Percentiles rank a stretch among this genome's conserved stretches.
phyloP scores from a whole-genome alignment of 2,888 invertebrate species.

The Callinectes sapidus region DNA sequence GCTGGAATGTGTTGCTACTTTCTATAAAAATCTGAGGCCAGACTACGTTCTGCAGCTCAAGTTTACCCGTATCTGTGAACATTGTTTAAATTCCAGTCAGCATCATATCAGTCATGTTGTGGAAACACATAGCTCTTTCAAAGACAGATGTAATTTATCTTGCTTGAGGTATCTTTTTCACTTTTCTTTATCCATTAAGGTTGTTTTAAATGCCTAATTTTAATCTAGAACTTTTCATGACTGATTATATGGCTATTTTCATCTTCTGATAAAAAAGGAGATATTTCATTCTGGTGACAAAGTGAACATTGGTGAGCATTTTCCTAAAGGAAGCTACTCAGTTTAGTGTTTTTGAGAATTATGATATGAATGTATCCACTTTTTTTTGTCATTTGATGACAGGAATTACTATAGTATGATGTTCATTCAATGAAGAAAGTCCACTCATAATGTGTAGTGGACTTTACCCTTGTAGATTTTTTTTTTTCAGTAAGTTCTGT shows the following conservation, averaged over 20 bases:
- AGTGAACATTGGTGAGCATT: background rate
- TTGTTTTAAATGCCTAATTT: background rate
- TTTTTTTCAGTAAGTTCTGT: too few relatives aligned
- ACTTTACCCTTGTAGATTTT: too few relatives aligned
- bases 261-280: background rate
- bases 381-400: too few relatives aligned
- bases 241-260: background rate
- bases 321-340: background rate
- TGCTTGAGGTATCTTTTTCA: background rate
- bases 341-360: background rate
- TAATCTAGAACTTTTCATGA: background rate
- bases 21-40: background rate
- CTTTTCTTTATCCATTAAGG: background rate
- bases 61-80: background rate
- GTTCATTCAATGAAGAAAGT: too few relatives aligned
- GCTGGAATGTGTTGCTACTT: background rate
- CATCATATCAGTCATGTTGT: conserved; percentile 4
- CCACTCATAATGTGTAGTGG: too few relatives aligned
- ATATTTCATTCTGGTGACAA: background rate
- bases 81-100: background rate
- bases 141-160: background rate
- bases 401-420: too few relatives aligned
- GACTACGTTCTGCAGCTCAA: background rate
- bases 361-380: too few relatives aligned
- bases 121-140: background rate